Percentiles rank a stretch among this genome's conserved stretches.
Evolutionary conservation across 2,113 vertebrate species (phyloP).

Genomic region (Neomonachus schauinslandi): DNA sequence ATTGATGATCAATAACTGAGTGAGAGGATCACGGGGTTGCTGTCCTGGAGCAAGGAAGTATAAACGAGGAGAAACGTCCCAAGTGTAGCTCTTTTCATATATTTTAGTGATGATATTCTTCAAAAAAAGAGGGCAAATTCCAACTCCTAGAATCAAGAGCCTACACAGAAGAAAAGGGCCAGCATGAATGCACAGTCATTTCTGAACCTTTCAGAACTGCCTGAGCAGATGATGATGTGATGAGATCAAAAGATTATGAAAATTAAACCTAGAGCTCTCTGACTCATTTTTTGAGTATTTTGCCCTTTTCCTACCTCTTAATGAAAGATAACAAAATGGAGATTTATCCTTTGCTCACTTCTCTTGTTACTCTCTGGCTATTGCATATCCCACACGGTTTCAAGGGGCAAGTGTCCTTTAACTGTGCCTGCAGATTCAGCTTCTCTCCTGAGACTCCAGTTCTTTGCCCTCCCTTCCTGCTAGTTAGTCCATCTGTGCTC

Average conservation of each 20-base stretch:
- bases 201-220: neutral
- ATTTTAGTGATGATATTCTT: slow-evolving; percentile 73
- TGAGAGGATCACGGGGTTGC: slow-evolving; percentile 81
- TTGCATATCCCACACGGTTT: neutral
- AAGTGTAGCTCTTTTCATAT: slow-evolving; percentile 78
- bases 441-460: neutral
- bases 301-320: neutral
- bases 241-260: neutral
- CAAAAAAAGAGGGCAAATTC: slow-evolving; percentile 83
- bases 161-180: slow-evolving; percentile 80
- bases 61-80: slow-evolving; percentile 86
- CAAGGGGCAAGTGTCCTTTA: neutral
- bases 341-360: neutral
- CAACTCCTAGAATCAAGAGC: slow-evolving; percentile 86
- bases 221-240: neutral
- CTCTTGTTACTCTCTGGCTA: neutral
- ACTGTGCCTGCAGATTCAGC: neutral
- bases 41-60: slow-evolving; percentile 89
- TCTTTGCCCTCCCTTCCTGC: neutral
- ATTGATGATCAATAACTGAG: slow-evolving; percentile 92
- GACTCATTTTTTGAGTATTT: neutral
- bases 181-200: neutral
- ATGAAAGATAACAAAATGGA: neutral
- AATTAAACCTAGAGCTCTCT: neutral
- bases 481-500: neutral